These are phyloP conservation scores for Novumbra hubbsi DNA, from an alignment of 2,797 vertebrate species.

Conservation along the genomic window DNA sequence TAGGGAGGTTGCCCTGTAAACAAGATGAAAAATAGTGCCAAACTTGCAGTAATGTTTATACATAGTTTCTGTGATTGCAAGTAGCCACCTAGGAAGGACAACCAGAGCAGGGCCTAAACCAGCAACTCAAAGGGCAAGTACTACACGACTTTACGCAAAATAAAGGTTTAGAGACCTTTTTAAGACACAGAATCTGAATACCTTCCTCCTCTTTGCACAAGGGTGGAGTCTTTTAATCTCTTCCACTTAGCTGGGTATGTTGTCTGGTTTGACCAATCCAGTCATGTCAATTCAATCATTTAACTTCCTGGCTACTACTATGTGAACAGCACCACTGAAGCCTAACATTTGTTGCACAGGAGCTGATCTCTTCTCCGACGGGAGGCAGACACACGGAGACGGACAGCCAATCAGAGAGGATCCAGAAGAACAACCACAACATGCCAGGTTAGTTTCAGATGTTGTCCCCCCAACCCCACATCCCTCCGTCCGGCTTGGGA, in stretches of 20 bases:
- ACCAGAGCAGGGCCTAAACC: conserved; percentile 4
- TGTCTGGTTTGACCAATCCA: background rate
- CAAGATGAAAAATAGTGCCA: background rate
- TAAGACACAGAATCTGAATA: background rate
- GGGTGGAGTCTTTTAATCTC: background rate
- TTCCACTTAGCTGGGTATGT: background rate
- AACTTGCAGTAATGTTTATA: background rate
- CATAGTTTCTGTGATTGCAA: conserved; percentile 2
- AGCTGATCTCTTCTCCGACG: conserved; percentile 73
- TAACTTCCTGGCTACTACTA: background rate
- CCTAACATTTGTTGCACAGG: conserved; percentile 63
- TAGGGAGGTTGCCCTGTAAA: background rate
- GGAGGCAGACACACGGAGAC: conserved; percentile 67
- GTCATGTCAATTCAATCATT: background rate
- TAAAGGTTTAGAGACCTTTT: background rate
- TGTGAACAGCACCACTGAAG: conserved; percentile 2
- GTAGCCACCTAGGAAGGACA: background rate
- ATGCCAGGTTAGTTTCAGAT: conserved; percentile 46
- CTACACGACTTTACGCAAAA: background rate
- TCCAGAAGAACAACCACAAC: conserved; percentile 49
- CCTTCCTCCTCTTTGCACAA: no score
- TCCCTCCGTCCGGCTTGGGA: background rate
- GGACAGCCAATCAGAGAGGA: conserved; percentile 64
- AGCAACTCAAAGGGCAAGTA: conserved; percentile 8
- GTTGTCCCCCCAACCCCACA: no score